Conservation (phyloP, 2,113 vertebrate genomes). For the Cebus imitator region DNA sequence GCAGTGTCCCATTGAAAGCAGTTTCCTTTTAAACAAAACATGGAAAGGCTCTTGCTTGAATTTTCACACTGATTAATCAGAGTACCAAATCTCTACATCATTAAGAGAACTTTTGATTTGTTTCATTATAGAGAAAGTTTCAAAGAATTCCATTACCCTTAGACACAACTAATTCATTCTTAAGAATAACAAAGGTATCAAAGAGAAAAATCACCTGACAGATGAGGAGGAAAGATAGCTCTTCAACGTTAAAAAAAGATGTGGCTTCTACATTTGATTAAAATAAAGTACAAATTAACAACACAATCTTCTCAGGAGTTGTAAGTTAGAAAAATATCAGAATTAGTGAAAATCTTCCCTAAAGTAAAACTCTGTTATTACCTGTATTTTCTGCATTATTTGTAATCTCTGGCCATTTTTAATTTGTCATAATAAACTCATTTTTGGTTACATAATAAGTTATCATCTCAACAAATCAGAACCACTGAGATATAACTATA, state of each 20-base stretch:
- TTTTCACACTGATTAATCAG: background rate
- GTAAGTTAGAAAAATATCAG: slow-evolving; percentile 25
- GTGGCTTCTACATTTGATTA: background rate
- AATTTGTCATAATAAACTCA: background rate
- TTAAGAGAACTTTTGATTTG: background rate
- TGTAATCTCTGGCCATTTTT: background rate
- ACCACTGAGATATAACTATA: background rate
- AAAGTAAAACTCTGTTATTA: slow-evolving; percentile 1
- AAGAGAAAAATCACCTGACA: slow-evolving; percentile 6
- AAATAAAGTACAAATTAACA: slow-evolving; percentile 17
- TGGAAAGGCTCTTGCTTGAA: slow-evolving; percentile 1
- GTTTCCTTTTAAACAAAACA: slow-evolving; percentile 19
- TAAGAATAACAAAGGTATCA: slow-evolving; percentile 17
- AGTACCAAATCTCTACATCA: background rate
- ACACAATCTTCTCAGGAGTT: background rate
- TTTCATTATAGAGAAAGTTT: slow-evolving; percentile 6
- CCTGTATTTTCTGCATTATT: slow-evolving; percentile 11
- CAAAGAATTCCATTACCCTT: slow-evolving; percentile 4
- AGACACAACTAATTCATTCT: background rate
- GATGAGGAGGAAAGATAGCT: slow-evolving; percentile 30
- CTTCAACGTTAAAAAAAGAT: slow-evolving; percentile 24
- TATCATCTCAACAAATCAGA: slow-evolving; percentile 46
- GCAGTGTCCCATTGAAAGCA: background rate
- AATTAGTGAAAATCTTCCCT: slow-evolving; percentile 18
- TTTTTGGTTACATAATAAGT: slow-evolving; percentile 2